Evolutionary conservation across 2,888 invertebrate genomes (phyloP).

Genomic region (Epinotia nisella): DNA sequence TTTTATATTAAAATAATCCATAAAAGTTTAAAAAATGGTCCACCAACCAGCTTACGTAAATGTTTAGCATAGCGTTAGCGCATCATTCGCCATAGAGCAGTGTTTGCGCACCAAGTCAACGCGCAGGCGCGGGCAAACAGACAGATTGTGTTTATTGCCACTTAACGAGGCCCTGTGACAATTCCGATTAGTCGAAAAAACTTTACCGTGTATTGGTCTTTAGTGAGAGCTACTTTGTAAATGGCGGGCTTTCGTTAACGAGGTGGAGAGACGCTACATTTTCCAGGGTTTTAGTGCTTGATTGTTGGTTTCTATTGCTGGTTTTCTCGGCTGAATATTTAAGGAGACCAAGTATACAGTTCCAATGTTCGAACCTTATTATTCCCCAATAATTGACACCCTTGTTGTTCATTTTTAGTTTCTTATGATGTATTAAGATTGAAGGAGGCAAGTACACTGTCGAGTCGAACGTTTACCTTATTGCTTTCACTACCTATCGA

Average conservation of each 20-base stretch:
- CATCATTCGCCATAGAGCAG: constrained; percentile 65
- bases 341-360: background rate
- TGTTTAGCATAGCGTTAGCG: constrained; percentile 76
- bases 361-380: too few species aligned
- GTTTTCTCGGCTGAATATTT: constrained; percentile 6
- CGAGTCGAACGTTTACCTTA: background rate
- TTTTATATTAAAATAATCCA: background rate
- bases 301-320: constrained; percentile 17
- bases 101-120: constrained; percentile 74
- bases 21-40: constrained; percentile 46
- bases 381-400: too few species aligned
- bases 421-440: background rate
- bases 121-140: constrained; percentile 78
- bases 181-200: constrained; percentile 82
- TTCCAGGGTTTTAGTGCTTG: constrained; percentile 15
- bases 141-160: constrained; percentile 83
- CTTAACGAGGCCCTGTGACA: constrained; percentile 79
- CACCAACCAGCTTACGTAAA: constrained; percentile 69
- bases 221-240: constrained; percentile 80
- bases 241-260: constrained; percentile 57
- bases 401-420: background rate
- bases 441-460: background rate
- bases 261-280: constrained; percentile 38
- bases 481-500: background rate
- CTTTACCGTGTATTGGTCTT: constrained; percentile 72